phyloP scores from a whole-genome alignment of 2,113 vertebrate genomes.

The Rhinogobius similis region DNA sequence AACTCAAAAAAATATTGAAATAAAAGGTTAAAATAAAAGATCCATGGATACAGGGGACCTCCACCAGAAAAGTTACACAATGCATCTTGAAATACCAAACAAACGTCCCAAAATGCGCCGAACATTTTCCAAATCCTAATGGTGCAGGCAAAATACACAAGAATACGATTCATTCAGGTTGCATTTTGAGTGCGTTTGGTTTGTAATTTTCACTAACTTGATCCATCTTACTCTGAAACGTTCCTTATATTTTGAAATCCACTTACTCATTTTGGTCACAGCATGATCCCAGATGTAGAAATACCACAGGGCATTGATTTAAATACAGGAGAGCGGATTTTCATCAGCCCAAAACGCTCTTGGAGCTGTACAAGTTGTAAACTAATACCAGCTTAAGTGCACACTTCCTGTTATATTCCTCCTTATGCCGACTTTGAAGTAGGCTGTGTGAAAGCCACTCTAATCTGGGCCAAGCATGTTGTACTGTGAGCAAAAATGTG shows the following conservation, averaged over 20 bases:
- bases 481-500: conserved; percentile 55
- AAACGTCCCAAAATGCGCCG: too few relatives aligned
- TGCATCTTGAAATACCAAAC: too few relatives aligned
- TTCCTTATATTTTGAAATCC: not conserved
- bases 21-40: too few relatives aligned
- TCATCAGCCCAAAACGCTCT: conserved; percentile 51
- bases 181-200: too few relatives aligned
- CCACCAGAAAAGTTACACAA: too few relatives aligned
- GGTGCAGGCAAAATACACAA: too few relatives aligned
- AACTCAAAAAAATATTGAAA: too few relatives aligned
- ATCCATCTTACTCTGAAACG: not conserved
- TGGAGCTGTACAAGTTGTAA: conserved; percentile 44
- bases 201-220: not conserved
- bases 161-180: too few relatives aligned
- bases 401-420: conserved; percentile 41
- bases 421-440: conserved; percentile 63
- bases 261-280: conserved; percentile 9
- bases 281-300: not conserved
- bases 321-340: conserved; percentile 5
- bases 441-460: conserved; percentile 48
- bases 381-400: conserved; percentile 44
- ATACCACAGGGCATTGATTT: conserved; percentile 4
- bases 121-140: too few relatives aligned
- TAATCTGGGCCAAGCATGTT: conserved; percentile 68
- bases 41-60: too few relatives aligned